phyloP scores from a whole-genome alignment of 1,140 invertebrate genomes.

The Battus philenor region DNA sequence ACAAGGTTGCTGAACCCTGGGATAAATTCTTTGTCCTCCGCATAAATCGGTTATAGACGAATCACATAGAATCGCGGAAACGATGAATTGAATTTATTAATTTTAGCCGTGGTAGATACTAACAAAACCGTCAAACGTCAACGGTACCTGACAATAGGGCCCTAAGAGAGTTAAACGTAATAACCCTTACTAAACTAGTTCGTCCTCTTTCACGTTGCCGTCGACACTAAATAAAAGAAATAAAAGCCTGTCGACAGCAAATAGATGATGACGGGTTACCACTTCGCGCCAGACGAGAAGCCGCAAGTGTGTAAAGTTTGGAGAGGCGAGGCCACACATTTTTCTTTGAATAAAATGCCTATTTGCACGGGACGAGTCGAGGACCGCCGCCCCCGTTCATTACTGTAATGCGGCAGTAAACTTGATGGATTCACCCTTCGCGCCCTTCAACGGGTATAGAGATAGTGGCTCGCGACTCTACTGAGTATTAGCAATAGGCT shows the following conservation, averaged over 20 bases:
- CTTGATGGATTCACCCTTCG: conserved; percentile 40
- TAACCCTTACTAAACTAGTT: too few relatives aligned
- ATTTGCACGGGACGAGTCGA: conserved; percentile 17
- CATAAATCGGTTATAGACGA: too few relatives aligned
- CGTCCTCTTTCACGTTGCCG: too few relatives aligned
- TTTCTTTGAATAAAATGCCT: conserved; percentile 23
- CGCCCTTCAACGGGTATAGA: conserved; percentile 13
- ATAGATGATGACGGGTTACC: neutral
- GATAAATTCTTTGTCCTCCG: too few relatives aligned
- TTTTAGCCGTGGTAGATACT: too few relatives aligned
- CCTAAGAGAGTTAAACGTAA: too few relatives aligned
- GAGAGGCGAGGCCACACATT: conserved; percentile 12
- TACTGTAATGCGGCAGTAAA: conserved; percentile 49
- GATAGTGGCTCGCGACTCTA: neutral
- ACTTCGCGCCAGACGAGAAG: neutral
- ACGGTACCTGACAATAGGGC: too few relatives aligned
- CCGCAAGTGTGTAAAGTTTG: neutral
- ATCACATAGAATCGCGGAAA: too few relatives aligned
- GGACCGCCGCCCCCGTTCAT: conserved; percentile 23
- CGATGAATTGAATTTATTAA: too few relatives aligned
- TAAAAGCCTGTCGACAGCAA: neutral
- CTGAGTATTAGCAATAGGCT: too few relatives aligned
- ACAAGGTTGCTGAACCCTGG: too few relatives aligned
- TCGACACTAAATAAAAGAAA: neutral
- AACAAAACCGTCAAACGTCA: too few relatives aligned